Percentiles rank a stretch among this genome's conserved stretches.
Conservation (phyloP, 2,113 vertebrate species). For the Corapipo altera region DNA sequence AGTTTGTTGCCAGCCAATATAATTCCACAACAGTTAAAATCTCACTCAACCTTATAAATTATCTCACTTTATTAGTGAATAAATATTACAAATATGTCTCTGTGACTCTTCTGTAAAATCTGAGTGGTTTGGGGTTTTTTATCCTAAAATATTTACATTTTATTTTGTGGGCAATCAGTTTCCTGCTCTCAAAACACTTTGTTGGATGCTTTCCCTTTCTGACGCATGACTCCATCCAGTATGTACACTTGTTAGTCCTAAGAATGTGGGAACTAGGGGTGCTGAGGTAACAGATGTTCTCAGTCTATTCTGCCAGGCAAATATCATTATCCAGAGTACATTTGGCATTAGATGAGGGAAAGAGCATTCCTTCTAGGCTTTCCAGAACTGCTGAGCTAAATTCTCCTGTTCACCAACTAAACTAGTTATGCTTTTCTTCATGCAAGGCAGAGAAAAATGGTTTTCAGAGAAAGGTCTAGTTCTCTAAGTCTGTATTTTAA, state of each 20-base stretch:
- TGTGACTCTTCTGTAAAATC: neutral
- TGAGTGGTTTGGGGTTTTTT: neutral
- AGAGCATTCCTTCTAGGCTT: neutral
- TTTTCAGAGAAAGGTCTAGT: neutral
- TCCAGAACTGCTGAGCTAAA: neutral
- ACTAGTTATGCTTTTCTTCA: neutral
- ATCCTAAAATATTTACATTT: neutral
- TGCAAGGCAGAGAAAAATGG: neutral
- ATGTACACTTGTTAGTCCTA: neutral
- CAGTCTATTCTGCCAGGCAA: neutral
- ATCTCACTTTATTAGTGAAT: neutral
- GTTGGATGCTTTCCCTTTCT: neutral
- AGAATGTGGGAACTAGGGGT: neutral
- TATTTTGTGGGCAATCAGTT: neutral
- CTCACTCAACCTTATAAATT: neutral
- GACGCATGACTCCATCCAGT: neutral
- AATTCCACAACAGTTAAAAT: conserved; percentile 18
- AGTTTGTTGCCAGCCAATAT: neutral
- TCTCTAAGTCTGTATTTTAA: neutral
- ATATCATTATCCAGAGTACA: neutral
- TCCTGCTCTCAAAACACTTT: neutral
- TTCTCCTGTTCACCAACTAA: neutral
- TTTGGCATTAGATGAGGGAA: neutral
- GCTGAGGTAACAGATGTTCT: neutral
- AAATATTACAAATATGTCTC: neutral